Conservation (phyloP, 2,888 invertebrate genomes). For the Drosophila dives region DNA sequence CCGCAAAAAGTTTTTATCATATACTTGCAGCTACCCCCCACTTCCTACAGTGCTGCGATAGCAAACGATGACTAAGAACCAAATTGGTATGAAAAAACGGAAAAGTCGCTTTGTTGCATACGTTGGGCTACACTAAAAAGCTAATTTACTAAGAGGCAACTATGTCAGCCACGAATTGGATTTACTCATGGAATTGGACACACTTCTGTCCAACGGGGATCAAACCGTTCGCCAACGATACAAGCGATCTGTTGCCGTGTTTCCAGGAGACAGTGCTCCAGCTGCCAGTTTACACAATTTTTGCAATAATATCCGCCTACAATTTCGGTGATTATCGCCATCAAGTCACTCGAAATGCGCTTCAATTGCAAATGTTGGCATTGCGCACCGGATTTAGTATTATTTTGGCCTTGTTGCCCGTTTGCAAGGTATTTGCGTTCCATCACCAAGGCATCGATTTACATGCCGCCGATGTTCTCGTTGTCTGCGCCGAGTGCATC, state of each 20-base stretch:
- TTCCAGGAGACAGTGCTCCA: slow-evolving; percentile 93
- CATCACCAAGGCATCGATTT: slow-evolving; percentile 86
- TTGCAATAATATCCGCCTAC: slow-evolving; percentile 92
- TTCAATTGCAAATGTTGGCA: slow-evolving; percentile 88
- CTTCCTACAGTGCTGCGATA: slow-evolving; percentile 11
- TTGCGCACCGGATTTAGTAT: slow-evolving; percentile 88
- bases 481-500: slow-evolving; percentile 89
- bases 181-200: slow-evolving; percentile 89
- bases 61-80: slow-evolving; percentile 72
- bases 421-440: slow-evolving; percentile 89
- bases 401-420: slow-evolving; percentile 88
- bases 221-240: slow-evolving; percentile 88
- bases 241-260: slow-evolving; percentile 92
- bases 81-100: slow-evolving; percentile 30
- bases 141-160: background rate
- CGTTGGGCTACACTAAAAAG: slow-evolving; percentile 8
- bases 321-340: slow-evolving; percentile 90
- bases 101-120: slow-evolving; percentile 12
- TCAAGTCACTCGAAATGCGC: slow-evolving; percentile 86
- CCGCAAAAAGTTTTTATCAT: slow-evolving; percentile 39
- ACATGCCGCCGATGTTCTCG: slow-evolving; percentile 89
- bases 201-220: slow-evolving; percentile 91
- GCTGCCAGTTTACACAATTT: slow-evolving; percentile 89
- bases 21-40: slow-evolving; percentile 12
- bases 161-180: slow-evolving; percentile 61